A percentile compares a stretch with the other conserved stretches of the same genome.
phyloP scores from a whole-genome alignment of 2,888 invertebrate genomes.

The Melinaea menophilus region DNA sequence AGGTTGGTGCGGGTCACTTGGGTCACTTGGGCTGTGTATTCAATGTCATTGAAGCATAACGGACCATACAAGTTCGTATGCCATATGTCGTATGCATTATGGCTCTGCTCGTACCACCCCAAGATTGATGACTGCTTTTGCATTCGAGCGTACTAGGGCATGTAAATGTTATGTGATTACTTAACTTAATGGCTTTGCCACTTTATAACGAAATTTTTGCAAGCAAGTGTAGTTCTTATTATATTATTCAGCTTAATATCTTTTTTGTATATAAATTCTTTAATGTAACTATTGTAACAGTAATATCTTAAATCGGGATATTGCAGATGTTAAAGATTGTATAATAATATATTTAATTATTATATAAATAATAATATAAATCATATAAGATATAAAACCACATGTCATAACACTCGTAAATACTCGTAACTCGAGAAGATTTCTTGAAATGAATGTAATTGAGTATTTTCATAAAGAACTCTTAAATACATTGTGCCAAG shows the following conservation, averaged over 20 bases:
- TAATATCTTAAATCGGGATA: too few species aligned
- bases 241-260: too few species aligned
- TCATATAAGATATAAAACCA: too few species aligned
- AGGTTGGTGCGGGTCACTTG: slow-evolving; percentile 65
- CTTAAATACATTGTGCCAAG: not conserved
- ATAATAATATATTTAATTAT: too few species aligned
- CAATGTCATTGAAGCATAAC: slow-evolving; percentile 59
- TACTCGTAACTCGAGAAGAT: too few species aligned
- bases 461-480: not conserved
- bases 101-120: slow-evolving; percentile 52
- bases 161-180: slow-evolving; percentile 75
- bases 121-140: slow-evolving; percentile 71
- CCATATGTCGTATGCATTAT: slow-evolving; percentile 74
- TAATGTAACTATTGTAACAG: too few species aligned
- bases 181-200: slow-evolving; percentile 62
- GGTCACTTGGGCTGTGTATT: slow-evolving; percentile 45
- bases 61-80: slow-evolving; percentile 45
- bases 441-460: too few species aligned
- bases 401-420: too few species aligned
- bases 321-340: too few species aligned
- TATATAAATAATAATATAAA: too few species aligned
- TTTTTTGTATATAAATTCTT: too few species aligned
- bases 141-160: slow-evolving; percentile 73
- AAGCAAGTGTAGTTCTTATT: not conserved
- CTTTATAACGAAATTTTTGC: not conserved